Base-by-base conservation (phyloP, 2,888 invertebrate genomes). In the Drosophila gaucha region DNA sequence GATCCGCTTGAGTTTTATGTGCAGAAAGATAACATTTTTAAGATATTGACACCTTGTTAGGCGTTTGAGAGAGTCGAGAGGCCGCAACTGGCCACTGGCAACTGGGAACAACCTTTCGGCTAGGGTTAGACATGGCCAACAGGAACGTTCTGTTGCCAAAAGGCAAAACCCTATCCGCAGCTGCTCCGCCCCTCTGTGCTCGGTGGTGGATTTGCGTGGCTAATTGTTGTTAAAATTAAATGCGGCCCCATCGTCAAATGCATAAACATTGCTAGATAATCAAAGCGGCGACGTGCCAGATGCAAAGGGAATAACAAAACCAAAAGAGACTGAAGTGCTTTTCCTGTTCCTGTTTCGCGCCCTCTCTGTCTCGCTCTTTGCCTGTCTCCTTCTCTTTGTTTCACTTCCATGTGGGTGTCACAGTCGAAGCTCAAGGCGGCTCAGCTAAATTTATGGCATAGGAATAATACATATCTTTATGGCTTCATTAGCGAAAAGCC, bases 1-100 rank as follows among this genome's bases (percentile, higher is more conserved):
- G 90, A 86, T 80, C 87, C 87, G 86, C 89, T 84, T 83, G 84
- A 89, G 90, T 88, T 90, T 83, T 90, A 88, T 85, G 83, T 78
- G 89, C 89, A 82, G 82, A 82, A 79, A 86, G 90, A 88, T 88
- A 89, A 88, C 83, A 86, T 86, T 86, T 88, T 80, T 80, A 79
- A 89, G 89, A 89, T 89, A 89, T 89, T 89, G 90, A 90, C 89
- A 89, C 89, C 90, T 89, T 89, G 89, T 89, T 89, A 89, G 84
- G 86, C 85, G 71, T 88, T 88, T 83, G 89, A 84, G 56, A 74
- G 71, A 78, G 56, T 47, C 51, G 22, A 43, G 41, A 49, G 51
- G 33, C 58, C 46, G 55, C 66, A 58, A 67, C 64, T 52, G 60
- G 57, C 39, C n/a, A n/a, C n/a, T n/a, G n/a, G 55, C 66, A 58